Conservation (phyloP, 2,888 invertebrate species). For the Meta bourneti region DNA sequence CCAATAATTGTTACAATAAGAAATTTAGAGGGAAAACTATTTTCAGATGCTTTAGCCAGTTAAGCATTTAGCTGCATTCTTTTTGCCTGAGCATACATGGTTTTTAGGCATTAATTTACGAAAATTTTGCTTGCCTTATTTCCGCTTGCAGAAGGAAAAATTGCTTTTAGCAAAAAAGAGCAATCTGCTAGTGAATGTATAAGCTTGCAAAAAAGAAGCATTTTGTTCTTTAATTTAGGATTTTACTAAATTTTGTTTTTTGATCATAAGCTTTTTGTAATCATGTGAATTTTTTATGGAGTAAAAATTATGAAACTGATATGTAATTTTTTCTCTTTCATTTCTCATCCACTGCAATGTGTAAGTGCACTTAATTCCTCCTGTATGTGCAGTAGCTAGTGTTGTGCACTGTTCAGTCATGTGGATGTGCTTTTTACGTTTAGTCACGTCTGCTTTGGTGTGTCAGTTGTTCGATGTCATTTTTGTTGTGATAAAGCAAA, state of each 20-base stretch:
- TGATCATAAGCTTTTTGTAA: slow-evolving; percentile 37
- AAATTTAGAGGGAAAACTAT: not conserved
- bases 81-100: slow-evolving; percentile 58
- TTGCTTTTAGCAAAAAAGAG: slow-evolving; percentile 53
- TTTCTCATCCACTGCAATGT: slow-evolving; percentile 76
- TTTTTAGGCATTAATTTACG: slow-evolving; percentile 29
- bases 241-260: slow-evolving; percentile 50
- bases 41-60: not conserved
- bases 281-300: slow-evolving; percentile 41
- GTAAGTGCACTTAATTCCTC: slow-evolving; percentile 77
- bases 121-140: slow-evolving; percentile 57
- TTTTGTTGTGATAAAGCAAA: slow-evolving; percentile 22
- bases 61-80: slow-evolving; percentile 51
- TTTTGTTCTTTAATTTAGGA: slow-evolving; percentile 34
- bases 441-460: slow-evolving; percentile 62
- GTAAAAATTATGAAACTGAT: slow-evolving; percentile 59
- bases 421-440: slow-evolving; percentile 70
- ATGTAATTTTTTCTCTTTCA: slow-evolving; percentile 75
- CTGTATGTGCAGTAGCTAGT: slow-evolving; percentile 75
- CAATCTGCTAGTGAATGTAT: slow-evolving; percentile 57
- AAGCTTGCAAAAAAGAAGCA: slow-evolving; percentile 50
- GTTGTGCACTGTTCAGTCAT: slow-evolving; percentile 71
- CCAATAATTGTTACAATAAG: no score
- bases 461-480: slow-evolving; percentile 56
- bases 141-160: slow-evolving; percentile 50